Conservation (phyloP, 2,113 vertebrate genomes). For the Maccullochella peelii region DNA sequence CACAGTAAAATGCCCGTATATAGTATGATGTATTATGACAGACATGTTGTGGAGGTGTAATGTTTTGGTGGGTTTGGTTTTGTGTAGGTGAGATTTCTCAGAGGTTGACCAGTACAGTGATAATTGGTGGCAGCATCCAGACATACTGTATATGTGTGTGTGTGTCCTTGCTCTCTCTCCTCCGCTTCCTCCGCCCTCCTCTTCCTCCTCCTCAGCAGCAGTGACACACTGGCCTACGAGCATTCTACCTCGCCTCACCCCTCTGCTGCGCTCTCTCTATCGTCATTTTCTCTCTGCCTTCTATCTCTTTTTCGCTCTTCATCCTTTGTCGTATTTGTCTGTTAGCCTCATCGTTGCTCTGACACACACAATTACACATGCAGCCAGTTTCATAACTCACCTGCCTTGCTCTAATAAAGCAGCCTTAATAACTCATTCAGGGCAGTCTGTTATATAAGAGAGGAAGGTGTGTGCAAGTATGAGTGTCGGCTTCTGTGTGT, state of each 20-base stretch:
- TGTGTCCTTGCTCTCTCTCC: background rate
- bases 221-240: slow-evolving; percentile 80
- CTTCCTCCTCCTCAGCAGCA: slow-evolving; percentile 43
- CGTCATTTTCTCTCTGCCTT: background rate
- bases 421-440: slow-evolving; percentile 65
- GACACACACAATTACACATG: background rate
- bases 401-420: slow-evolving; percentile 63
- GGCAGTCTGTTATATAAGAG: slow-evolving; percentile 59
- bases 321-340: background rate
- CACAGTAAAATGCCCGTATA: no score
- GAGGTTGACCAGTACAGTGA: slow-evolving; percentile 7
- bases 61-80: background rate
- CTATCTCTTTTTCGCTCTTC: background rate
- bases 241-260: slow-evolving; percentile 41
- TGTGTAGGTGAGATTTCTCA: slow-evolving; percentile 6
- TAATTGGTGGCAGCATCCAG: slow-evolving; percentile 1
- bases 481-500: slow-evolving; percentile 14
- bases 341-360: background rate
- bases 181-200: slow-evolving; percentile 25
- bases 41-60: background rate
- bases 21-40: background rate
- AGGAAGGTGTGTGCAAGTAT: background rate
- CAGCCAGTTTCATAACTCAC: slow-evolving; percentile 71
- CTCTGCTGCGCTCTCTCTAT: slow-evolving; percentile 15
- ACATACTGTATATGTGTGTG: background rate